phyloP scores from a whole-genome alignment of 2,888 invertebrate genomes.

The Frankliniella intonsa region DNA sequence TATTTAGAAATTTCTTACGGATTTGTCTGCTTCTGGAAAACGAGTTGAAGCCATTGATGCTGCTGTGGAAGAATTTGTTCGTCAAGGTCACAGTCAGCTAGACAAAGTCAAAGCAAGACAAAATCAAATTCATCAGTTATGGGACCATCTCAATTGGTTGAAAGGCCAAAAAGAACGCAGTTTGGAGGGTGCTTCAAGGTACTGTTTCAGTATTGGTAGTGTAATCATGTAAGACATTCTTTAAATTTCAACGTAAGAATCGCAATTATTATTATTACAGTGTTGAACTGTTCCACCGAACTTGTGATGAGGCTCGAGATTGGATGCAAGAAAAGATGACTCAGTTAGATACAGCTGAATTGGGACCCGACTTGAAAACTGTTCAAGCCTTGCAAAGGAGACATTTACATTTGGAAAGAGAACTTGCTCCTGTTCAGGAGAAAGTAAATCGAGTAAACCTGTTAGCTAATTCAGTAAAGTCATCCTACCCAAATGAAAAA shows the following conservation, averaged over 20 bases:
- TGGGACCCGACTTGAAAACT: slow-evolving; percentile 82
- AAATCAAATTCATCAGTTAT: slow-evolving; percentile 80
- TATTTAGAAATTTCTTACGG: slow-evolving; percentile 82
- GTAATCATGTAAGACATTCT: background rate
- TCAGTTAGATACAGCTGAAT: slow-evolving; percentile 71
- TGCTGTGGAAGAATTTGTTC: slow-evolving; percentile 78
- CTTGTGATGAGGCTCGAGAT: slow-evolving; percentile 92
- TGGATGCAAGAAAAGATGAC: slow-evolving; percentile 98
- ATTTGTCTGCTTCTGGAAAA: slow-evolving; percentile 88
- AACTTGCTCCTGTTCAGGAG: slow-evolving; percentile 89
- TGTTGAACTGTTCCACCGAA: slow-evolving; percentile 91
- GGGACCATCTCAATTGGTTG: slow-evolving; percentile 79
- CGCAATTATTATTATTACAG: slow-evolving; percentile 47
- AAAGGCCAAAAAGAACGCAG: slow-evolving; percentile 88
- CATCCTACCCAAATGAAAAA: slow-evolving; percentile 85
- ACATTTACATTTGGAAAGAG: slow-evolving; percentile 89
- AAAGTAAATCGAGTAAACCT: slow-evolving; percentile 85
- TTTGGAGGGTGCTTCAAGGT: slow-evolving; percentile 83
- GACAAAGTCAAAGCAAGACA: slow-evolving; percentile 72
- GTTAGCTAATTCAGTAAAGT: slow-evolving; percentile 83
- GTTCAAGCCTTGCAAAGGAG: slow-evolving; percentile 86
- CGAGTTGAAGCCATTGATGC: slow-evolving; percentile 84
- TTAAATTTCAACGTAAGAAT: background rate
- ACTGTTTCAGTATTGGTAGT: background rate
- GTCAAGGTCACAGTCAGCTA: slow-evolving; percentile 79